Evolutionary conservation across 2,797 vertebrate genomes (phyloP).

Genomic region (Pangasius larnaudii): DNA sequence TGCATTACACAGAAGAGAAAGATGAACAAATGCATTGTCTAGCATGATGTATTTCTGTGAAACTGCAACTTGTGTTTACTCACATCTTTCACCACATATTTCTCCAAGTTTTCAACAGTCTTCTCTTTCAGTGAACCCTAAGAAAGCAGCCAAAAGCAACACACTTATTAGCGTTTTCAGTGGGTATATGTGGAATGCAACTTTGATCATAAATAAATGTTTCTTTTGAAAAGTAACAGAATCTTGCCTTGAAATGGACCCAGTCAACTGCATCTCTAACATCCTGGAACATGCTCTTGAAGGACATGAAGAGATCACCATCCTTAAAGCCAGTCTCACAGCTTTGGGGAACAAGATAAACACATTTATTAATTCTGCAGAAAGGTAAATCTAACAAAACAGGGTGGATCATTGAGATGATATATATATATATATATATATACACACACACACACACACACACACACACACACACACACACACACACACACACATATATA

Average conservation of each 20-base stretch:
- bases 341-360: constrained; percentile 64
- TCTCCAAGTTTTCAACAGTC: constrained; percentile 92
- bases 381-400: background rate
- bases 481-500: too few relatives aligned
- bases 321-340: constrained; percentile 95
- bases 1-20: background rate
- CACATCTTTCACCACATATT: constrained; percentile 95
- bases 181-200: background rate
- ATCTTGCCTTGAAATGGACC: constrained; percentile 91
- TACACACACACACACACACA: too few relatives aligned
- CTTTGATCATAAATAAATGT: constrained; percentile 5
- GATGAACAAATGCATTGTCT: background rate
- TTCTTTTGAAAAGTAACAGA: background rate
- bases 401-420: background rate
- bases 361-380: background rate
- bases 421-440: too few relatives aligned
- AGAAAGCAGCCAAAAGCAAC: constrained; percentile 24
- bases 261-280: constrained; percentile 94
- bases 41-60: background rate
- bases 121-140: constrained; percentile 94
- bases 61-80: constrained; percentile 67
- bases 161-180: background rate
- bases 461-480: background rate
- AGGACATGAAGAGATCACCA: constrained; percentile 97
- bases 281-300: constrained; percentile 96